Conservation (phyloP, 2,888 invertebrate species). For the Torymus texanus region DNA sequence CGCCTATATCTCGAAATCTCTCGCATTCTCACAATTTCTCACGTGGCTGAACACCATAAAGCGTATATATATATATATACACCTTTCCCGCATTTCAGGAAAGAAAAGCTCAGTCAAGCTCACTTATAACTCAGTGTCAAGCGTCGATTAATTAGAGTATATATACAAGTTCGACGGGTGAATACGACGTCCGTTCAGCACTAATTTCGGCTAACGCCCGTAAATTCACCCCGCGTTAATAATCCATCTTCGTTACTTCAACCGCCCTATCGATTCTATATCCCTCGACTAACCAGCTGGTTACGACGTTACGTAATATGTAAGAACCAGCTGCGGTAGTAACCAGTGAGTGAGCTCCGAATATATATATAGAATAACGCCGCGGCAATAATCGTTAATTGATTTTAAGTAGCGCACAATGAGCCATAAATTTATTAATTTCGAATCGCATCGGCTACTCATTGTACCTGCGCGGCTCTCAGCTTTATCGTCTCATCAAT, state of each 20-base stretch:
- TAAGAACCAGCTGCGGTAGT: no score
- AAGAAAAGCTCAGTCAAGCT: conserved; percentile 24
- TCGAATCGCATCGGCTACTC: neutral
- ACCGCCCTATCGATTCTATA: conserved; percentile 3
- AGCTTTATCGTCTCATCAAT: conserved; percentile 27
- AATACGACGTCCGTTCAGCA: conserved; percentile 40
- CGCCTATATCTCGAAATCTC: conserved; percentile 4
- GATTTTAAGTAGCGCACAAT: conserved; percentile 47
- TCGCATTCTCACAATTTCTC: neutral
- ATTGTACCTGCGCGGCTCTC: neutral
- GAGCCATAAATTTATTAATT: conserved; percentile 47
- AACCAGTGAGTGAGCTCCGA: neutral
- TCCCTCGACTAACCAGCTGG: neutral
- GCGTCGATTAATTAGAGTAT: conserved; percentile 45
- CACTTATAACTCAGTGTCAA: conserved; percentile 23
- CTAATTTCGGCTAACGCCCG: conserved; percentile 35
- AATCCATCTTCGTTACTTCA: conserved; percentile 34
- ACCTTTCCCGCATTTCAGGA: neutral
- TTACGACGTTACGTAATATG: no score
- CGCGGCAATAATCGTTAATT: conserved; percentile 26
- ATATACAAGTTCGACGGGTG: conserved; percentile 31
- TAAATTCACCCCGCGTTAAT: conserved; percentile 14
- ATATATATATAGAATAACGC: conserved; percentile 4
- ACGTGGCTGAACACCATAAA: neutral
- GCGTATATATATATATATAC: neutral